phyloP scores from a whole-genome alignment of 2,888 invertebrate species.

The Entomobrya multifasciata region DNA sequence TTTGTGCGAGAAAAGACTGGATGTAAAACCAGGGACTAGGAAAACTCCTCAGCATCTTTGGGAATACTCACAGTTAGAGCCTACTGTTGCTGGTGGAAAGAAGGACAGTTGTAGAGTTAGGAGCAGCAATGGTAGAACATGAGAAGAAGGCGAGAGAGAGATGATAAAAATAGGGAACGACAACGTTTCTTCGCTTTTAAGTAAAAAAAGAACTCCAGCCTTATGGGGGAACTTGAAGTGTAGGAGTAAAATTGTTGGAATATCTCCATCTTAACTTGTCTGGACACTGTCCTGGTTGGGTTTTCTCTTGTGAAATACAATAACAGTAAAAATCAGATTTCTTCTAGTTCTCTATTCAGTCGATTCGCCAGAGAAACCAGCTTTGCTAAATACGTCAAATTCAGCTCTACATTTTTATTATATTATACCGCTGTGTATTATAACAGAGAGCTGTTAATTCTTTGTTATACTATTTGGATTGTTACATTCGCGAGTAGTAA shows the following conservation, averaged over 20 bases:
- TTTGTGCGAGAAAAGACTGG: neutral
- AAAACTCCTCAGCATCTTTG: constrained; percentile 42
- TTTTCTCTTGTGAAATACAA: too few species aligned
- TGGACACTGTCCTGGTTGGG: neutral
- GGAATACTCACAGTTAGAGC: constrained; percentile 44
- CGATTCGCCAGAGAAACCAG: too few species aligned
- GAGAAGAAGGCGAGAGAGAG: neutral
- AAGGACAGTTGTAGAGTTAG: constrained; percentile 22
- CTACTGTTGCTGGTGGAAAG: constrained; percentile 45
- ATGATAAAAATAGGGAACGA: constrained; percentile 23
- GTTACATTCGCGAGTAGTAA: too few species aligned
- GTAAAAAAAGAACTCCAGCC: neutral
- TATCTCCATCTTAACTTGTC: neutral
- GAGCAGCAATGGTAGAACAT: neutral
- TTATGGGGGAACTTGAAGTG: constrained; percentile 16
- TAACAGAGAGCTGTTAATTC: neutral
- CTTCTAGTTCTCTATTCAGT: too few species aligned
- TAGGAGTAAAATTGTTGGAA: neutral
- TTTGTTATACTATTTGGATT: neutral
- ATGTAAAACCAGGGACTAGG: constrained; percentile 12
- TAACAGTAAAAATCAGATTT: too few species aligned
- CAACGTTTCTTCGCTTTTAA: neutral
- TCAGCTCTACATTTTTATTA: too few species aligned
- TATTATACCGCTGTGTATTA: too few species aligned
- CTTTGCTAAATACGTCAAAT: too few species aligned